phyloP scores from a whole-genome alignment of 2,113 vertebrate species.

The Ardeotis arabs region DNA sequence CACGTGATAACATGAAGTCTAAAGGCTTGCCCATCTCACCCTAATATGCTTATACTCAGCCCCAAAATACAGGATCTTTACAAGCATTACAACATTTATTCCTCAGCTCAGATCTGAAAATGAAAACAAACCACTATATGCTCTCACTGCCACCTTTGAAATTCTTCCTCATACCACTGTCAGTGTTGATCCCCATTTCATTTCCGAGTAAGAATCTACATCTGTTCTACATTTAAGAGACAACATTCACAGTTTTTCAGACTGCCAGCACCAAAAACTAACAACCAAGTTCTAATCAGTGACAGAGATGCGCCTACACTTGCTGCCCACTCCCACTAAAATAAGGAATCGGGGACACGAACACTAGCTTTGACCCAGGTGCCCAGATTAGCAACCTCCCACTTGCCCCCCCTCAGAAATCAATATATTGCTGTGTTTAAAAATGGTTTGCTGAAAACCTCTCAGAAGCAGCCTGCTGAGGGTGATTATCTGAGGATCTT shows the following conservation, averaged over 20 bases:
- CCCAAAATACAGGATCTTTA: neutral
- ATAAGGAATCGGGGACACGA: constrained; percentile 56
- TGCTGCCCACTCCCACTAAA: constrained; percentile 64
- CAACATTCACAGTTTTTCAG: constrained; percentile 51
- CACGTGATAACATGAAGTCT: neutral
- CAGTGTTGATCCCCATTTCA: neutral
- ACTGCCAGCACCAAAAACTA: constrained; percentile 50
- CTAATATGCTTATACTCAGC: neutral
- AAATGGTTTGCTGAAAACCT: constrained; percentile 44
- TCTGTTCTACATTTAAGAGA: constrained; percentile 49
- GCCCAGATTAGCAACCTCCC: constrained; percentile 61
- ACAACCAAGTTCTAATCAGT: constrained; percentile 58
- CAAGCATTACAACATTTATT: neutral
- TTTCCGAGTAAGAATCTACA: constrained; percentile 37
- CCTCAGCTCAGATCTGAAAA: neutral
- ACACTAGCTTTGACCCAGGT: constrained; percentile 41
- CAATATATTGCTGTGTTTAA: constrained; percentile 46
- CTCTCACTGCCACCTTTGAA: constrained; percentile 23
- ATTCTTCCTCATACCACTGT: neutral
- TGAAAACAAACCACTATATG: constrained; percentile 6
- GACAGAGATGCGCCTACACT: constrained; percentile 39
- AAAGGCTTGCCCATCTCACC: neutral
- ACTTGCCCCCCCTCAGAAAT: constrained; percentile 20
- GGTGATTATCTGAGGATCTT: constrained; percentile 37
- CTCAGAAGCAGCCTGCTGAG: constrained; percentile 33